Conservation (phyloP, 53 echinoderm and acorn worm species). For the Crossaster papposus region DNA sequence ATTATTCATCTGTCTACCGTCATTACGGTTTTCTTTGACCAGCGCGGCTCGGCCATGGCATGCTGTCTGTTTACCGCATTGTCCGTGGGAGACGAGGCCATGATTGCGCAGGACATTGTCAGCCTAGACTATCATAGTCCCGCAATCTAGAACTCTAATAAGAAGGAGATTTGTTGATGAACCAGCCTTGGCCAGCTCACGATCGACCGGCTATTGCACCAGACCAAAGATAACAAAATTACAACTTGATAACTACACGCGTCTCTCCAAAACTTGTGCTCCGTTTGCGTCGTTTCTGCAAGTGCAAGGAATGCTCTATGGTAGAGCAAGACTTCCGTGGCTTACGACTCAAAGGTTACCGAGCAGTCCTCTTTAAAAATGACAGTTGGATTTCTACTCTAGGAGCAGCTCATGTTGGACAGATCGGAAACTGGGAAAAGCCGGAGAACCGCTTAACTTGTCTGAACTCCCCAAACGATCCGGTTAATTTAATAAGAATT, state of each 20-base stretch:
- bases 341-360: not conserved
- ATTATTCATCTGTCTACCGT: conserved; percentile 33
- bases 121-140: not conserved
- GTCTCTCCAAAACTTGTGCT: too few species aligned
- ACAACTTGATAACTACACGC: not conserved
- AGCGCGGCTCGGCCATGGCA: not conserved
- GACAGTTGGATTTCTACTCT: conserved; percentile 9
- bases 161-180: not conserved
- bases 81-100: not conserved
- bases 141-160: too few species aligned
- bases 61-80: not conserved
- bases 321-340: not conserved
- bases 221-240: not conserved
- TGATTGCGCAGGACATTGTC: not conserved
- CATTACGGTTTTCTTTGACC: conserved; percentile 22
- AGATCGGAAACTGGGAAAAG: not conserved
- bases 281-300: too few species aligned
- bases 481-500: conserved; percentile 75
- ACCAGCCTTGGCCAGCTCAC: not conserved
- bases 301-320: too few species aligned
- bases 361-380: not conserved
- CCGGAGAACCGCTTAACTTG: conserved; percentile 58
- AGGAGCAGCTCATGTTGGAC: not conserved
- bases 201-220: conserved; percentile 10
- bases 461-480: conserved; percentile 58